Base-by-base conservation (phyloP, 1,140 invertebrate genomes). In the Pseudachorutes palmiensis region DNA sequence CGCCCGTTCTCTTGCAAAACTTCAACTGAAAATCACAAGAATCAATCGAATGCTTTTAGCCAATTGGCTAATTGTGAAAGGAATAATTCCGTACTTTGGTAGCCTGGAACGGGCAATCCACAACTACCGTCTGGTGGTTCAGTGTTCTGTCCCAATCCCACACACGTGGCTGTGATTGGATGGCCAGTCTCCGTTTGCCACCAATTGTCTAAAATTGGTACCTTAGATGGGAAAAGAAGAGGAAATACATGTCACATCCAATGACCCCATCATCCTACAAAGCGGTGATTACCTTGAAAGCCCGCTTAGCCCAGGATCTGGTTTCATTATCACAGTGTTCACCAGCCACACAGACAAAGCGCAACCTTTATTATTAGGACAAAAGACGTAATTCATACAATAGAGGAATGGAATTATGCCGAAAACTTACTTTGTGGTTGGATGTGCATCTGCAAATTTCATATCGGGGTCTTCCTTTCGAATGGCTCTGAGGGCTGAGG, bases 171-270 rank as follows among this genome's bases (percentile, higher is more conserved):
- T 0, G 92, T 93, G 16, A 96, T 90, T 0, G 92, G 85, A 69
- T 92, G 92, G 0, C 92, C 93, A 0, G 91, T 92, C 80, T 97
- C 93, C 2, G 91, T 94, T 80, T 97, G 94, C 93, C 94, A 97
- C 92, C 92, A 97, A 76, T 97, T 88, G 77, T 97, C 95, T 24
- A 95, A 75, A 9, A 94, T 85, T 0, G 92, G 91, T 1, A 90
- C 89, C 68, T 79, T 58, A 16, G 16, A 22, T 24, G 1, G 19
- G 29, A n/a, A 29, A 48, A 26, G 31, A 59, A 32, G 2, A n/a
- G n/a, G n/a, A n/a, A n/a, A n/a, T n/a, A n/a, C n/a, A n/a, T n/a
- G n/a, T n/a, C n/a, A n/a, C n/a, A n/a, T n/a, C n/a, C n/a, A n/a
- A n/a, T n/a, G n/a, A n/a, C n/a, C n/a, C n/a, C n/a, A n/a, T n/a